Conservation (phyloP, 2,113 vertebrate species). For the Antigone vipio region DNA sequence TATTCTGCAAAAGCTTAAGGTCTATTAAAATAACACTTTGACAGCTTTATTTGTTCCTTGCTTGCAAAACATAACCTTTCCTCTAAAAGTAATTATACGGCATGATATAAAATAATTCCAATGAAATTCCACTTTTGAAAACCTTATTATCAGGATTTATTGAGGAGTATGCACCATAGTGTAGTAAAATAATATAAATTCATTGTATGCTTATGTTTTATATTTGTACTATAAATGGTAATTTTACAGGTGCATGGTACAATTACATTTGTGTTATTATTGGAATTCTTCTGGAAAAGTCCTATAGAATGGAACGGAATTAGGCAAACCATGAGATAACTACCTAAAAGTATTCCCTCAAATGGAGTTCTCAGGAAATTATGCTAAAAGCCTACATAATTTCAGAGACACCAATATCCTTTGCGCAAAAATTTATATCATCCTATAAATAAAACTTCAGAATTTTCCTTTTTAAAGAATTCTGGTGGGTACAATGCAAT, state of each 20-base stretch:
- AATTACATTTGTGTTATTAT: not conserved
- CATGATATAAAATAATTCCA: constrained; percentile 40
- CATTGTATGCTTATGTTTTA: not conserved
- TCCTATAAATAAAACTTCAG: not conserved
- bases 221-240: not conserved
- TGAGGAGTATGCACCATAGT: not conserved
- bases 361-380: not conserved
- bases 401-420: not conserved
- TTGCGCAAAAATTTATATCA: not conserved
- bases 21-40: constrained; percentile 28
- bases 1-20: not conserved
- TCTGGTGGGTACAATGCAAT: not conserved
- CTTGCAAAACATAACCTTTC: constrained; percentile 22
- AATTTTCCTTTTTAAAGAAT: not conserved
- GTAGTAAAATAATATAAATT: constrained; percentile 20
- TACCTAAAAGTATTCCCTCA: not conserved
- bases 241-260: not conserved
- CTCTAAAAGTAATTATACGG: constrained; percentile 25
- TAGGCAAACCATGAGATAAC: not conserved
- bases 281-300: not conserved
- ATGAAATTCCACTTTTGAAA: constrained; percentile 49
- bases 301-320: not conserved
- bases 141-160: constrained; percentile 54
- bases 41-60: constrained; percentile 44
- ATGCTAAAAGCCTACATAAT: not conserved